Base-by-base conservation (phyloP, 2,113 vertebrate genomes). In the Brachypteracias leptosomus region DNA sequence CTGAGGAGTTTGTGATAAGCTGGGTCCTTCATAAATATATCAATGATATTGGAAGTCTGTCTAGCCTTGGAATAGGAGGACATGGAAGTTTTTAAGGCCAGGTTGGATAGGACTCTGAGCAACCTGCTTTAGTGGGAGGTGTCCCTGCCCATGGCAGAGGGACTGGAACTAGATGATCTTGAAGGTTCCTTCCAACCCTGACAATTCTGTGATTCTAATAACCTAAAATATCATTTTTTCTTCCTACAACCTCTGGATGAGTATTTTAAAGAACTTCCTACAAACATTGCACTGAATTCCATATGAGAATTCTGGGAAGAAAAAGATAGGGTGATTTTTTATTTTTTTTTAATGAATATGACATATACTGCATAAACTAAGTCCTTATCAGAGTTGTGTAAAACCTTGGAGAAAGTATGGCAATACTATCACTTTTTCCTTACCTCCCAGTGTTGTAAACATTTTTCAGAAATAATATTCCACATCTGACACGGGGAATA, bases 381-480 rank as follows among this genome's bases (percentile, higher is more conserved):
- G 78, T 66, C 22, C 12, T 66, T 91, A 73, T 58, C 36, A 73
- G 22, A 36, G 6, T 62, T 89, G 35, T 12, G 4, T 66, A 88
- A 94, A 93, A 88, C 36, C 74, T 85, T 93, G 55, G 40, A 89
- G 74, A 73, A 94, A 85, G 26, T 52, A 61, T 59, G 62, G 52
- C 58, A 79, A 49, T 57, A 67, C 11, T 29, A 76, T 79, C 33
- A 31, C 88, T 95, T 46, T 92, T 90, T 46, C 63, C 42, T 85
- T 82, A 87, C 57, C 31, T 79, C 82, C 42, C 42, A 85, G 31
- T 29, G 25, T 28, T 84, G 90, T 77, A 95, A 96, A 95, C 24
- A 88, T 87, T 92, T 92, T 93, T 92, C 57, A 80, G 80, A 97
- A 90, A 90, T 75, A 85, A 74, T 85, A 91, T 72, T 87, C 61